Evolutionary conservation across 1,140 invertebrate species (phyloP).

Genomic region (Kradibia gibbosae): DNA sequence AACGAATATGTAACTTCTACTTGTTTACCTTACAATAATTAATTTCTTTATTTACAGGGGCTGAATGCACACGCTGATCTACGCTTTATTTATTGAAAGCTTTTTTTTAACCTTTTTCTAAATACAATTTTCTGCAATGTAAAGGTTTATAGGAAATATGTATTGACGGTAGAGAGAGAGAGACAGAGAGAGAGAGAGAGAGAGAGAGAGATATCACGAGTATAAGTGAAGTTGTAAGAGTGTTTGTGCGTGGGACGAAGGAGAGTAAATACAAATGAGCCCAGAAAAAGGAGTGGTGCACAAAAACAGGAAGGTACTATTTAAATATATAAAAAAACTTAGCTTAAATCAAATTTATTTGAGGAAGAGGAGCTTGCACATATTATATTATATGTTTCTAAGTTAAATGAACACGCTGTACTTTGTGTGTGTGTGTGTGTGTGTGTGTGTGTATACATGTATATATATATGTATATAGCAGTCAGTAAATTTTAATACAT

Average conservation of each 20-base stretch:
- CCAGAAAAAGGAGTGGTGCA: neutral
- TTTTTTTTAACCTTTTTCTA: neutral
- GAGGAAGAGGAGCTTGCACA: neutral
- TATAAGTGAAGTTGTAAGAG: neutral
- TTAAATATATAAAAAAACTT: neutral
- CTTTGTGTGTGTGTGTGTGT: neutral
- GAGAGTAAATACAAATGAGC: neutral
- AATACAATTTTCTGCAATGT: neutral
- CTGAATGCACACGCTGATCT: too few species aligned
- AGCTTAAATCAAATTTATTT: neutral
- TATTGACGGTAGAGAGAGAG: neutral
- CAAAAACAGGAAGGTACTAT: neutral
- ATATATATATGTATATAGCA: neutral
- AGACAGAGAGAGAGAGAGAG: neutral
- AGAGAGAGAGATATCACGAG: slow-evolving; percentile 6
- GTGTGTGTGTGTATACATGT: neutral
- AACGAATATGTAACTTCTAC: too few species aligned
- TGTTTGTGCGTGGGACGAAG: neutral
- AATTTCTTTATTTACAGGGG: too few species aligned
- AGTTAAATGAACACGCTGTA: neutral
- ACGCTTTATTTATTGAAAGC: neutral
- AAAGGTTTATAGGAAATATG: neutral
- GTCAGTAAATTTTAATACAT: neutral
- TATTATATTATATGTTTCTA: neutral
- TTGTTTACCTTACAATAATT: too few species aligned